phyloP scores from a whole-genome alignment of 1,140 invertebrate species.

The Bombus difficillimus region DNA sequence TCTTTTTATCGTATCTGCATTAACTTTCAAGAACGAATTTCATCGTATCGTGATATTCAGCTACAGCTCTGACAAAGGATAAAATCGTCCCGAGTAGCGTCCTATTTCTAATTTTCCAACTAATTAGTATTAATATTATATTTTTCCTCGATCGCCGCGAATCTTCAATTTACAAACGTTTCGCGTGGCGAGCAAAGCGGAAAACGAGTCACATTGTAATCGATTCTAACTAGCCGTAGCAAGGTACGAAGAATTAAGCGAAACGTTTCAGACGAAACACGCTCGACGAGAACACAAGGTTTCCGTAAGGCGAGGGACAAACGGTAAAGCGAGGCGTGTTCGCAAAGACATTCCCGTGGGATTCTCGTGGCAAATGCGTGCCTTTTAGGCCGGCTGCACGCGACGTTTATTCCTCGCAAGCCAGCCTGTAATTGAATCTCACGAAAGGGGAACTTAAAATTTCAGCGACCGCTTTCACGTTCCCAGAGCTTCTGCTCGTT shows the following conservation, averaged over 20 bases:
- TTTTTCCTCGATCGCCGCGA: too few relatives aligned
- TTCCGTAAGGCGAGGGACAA: not conserved
- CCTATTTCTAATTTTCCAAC: too few relatives aligned
- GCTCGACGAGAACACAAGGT: not conserved
- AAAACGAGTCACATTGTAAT: too few relatives aligned
- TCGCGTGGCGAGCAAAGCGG: too few relatives aligned
- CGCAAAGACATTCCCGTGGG: not conserved
- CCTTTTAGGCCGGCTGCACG: not conserved
- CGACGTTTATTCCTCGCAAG: conserved; percentile 29
- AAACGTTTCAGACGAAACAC: not conserved
- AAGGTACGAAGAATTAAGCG: not conserved
- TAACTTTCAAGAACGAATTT: too few relatives aligned
- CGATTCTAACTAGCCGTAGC: not conserved
- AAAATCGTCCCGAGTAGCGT: too few relatives aligned
- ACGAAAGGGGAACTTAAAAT: conserved; percentile 70
- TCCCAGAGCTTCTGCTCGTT: not conserved
- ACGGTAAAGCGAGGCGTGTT: not conserved
- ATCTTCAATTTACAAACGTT: too few relatives aligned
- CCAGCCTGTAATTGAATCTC: conserved; percentile 70
- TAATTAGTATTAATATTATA: too few relatives aligned
- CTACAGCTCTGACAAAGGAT: too few relatives aligned
- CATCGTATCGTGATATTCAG: too few relatives aligned
- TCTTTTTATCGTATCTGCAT: too few relatives aligned
- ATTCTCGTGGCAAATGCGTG: not conserved
- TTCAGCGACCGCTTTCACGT: conserved; percentile 67